Conservation (phyloP, 2,113 vertebrate species). For the Amblyornis subalaris region DNA sequence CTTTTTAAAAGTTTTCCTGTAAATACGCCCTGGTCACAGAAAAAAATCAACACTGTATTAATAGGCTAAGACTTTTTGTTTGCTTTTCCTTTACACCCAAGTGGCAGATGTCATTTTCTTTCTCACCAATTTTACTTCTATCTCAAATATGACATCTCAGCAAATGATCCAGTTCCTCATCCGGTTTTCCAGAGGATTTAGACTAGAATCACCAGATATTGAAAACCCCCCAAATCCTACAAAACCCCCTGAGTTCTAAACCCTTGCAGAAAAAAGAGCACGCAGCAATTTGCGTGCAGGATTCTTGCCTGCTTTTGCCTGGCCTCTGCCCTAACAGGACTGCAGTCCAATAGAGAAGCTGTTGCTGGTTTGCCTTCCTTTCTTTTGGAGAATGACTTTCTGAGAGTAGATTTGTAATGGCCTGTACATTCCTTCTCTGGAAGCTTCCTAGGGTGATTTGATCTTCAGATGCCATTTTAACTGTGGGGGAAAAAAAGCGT, state of each 20-base stretch:
- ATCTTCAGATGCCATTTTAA: neutral
- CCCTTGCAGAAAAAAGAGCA: neutral
- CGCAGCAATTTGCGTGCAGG: fast-evolving
- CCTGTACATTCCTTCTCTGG: neutral
- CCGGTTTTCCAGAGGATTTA: neutral
- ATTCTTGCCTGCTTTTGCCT: neutral
- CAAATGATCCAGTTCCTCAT: neutral
- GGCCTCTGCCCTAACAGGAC: neutral
- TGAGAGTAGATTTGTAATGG: neutral
- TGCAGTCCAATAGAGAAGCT: neutral
- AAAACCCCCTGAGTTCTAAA: neutral
- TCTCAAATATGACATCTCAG: neutral
- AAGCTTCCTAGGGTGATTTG: neutral
- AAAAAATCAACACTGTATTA: neutral
- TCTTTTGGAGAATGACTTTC: neutral
- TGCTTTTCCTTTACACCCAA: neutral
- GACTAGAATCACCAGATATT: neutral
- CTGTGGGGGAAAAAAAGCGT: neutral
- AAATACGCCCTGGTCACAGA: neutral
- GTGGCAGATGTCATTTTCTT: neutral
- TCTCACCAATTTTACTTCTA: neutral
- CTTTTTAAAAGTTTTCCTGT: neutral
- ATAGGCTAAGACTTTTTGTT: neutral
- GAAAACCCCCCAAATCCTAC: neutral
- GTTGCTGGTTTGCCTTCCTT: neutral